Base-by-base conservation (phyloP, 2,888 invertebrate species). In the Cylindroiulus punctatus region DNA sequence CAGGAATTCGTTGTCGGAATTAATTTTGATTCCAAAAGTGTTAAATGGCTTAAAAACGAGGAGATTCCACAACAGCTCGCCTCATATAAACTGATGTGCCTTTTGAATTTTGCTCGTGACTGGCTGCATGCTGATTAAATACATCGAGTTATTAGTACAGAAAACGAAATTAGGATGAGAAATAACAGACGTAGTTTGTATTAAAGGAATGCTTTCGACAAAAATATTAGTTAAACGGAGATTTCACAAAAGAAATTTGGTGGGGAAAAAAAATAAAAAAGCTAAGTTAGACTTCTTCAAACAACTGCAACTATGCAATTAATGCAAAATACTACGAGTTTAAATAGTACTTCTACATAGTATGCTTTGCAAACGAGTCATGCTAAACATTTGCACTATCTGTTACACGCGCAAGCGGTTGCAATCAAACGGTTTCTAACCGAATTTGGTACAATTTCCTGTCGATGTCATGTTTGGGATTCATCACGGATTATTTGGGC, bases 181-280 rank as follows among this genome's bases (percentile, higher is more conserved):
- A 76, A 30, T 14, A 76, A 76, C 0, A 32, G 17, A 12, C 76
- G 14, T 10, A 30, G 76, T 30, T 76, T 30, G 17, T 30, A 76
- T 76, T 76, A 76, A 76, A 17, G 76, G 76, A 76, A 76, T 30
- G 30, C 30, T 76, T 76, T 76, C 30, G 14, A 76, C 32, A 30
- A 32, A 76, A 76, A 30, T 76, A 76, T 76, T 30, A 76, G 76
- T 76, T 76, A 76, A 76, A 76, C 14, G 17, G 26, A 65, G 76
- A 4, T 76, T 65, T 14, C 76, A 30, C 12, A 14, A 76, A 5
- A 76, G 76, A 32, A 76, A 32, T 76, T 26, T 76, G 30, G 76
- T 30, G 30, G 26, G 76, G 76, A 8, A 26, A n/a, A 17, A 32
- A 76, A 76, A 76, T 76, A 76, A 76, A 76, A 76, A 76, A 32